phyloP scores from a whole-genome alignment of 2,888 invertebrate genomes.

The Rhorus exstirpatorius region DNA sequence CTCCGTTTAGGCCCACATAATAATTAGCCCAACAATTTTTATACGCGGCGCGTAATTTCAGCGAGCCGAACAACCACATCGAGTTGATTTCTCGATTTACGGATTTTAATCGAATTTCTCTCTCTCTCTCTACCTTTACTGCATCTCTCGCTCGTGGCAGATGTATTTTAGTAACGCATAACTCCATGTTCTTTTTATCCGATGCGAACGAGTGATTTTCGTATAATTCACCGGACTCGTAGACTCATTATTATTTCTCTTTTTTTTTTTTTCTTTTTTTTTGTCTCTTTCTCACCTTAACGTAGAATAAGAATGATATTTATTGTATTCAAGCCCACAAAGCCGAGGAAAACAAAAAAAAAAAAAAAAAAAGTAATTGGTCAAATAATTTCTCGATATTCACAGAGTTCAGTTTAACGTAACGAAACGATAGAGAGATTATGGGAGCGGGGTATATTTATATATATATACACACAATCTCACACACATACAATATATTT shows the following conservation, averaged over 20 bases:
- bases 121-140: background rate
- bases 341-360: slow-evolving; percentile 28
- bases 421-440: slow-evolving; percentile 50
- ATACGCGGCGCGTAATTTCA: slow-evolving; percentile 37
- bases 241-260: background rate
- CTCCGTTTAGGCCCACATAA: slow-evolving; percentile 5
- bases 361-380: too few relatives aligned
- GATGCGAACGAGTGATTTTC: slow-evolving; percentile 27
- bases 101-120: slow-evolving; percentile 25
- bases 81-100: slow-evolving; percentile 27
- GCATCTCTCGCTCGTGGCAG: background rate
- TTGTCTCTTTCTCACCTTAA: slow-evolving; percentile 18
- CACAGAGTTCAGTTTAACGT: slow-evolving; percentile 36
- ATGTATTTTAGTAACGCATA: too few relatives aligned
- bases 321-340: slow-evolving; percentile 52
- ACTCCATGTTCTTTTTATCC: background rate
- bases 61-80: slow-evolving; percentile 12
- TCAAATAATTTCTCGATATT: slow-evolving; percentile 1
- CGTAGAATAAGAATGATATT: slow-evolving; percentile 60
- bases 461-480: slow-evolving; percentile 34
- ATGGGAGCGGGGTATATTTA: slow-evolving; percentile 30
- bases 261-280: slow-evolving; percentile 1
- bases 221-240: slow-evolving; percentile 17
- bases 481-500: slow-evolving; percentile 59
- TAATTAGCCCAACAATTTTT: slow-evolving; percentile 45